Evolutionary conservation across 2,888 invertebrate genomes (phyloP).

Genomic region (Orthonychiurus folsomi): DNA sequence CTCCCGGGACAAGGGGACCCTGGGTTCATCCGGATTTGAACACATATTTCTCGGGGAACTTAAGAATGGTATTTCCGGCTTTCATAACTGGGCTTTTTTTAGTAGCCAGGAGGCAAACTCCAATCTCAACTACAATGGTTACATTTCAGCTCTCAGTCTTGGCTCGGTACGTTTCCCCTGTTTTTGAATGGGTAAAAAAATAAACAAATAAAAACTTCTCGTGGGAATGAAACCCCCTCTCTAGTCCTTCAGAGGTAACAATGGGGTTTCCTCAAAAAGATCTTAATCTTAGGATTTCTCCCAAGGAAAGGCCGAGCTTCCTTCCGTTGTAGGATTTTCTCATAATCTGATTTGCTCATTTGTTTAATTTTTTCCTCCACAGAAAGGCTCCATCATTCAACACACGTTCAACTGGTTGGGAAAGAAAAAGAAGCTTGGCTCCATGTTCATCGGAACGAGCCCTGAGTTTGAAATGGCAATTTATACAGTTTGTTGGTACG

Average conservation of each 20-base stretch:
- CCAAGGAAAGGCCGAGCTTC: neutral
- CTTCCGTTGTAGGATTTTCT: neutral
- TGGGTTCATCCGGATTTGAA: conserved; percentile 85
- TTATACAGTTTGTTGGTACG: conserved; percentile 75
- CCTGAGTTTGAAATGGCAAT: conserved; percentile 85
- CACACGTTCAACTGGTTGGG: conserved; percentile 61
- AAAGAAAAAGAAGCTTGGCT: conserved; percentile 64
- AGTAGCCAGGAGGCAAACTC: conserved; percentile 62
- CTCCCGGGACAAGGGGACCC: conserved; percentile 64
- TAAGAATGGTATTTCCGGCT: conserved; percentile 65
- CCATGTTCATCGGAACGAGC: conserved; percentile 73
- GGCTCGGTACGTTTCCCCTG: conserved; percentile 17
- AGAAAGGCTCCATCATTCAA: conserved; percentile 52
- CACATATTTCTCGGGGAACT: conserved; percentile 83
- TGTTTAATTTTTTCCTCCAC: conserved; percentile 18
- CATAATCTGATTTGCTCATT: neutral
- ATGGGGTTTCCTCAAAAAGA: neutral
- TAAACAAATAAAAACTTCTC: neutral
- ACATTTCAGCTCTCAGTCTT: conserved; percentile 51
- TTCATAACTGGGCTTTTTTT: conserved; percentile 88
- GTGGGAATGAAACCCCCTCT: conserved; percentile 10
- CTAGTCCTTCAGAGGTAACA: neutral
- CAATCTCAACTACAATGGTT: conserved; percentile 67
- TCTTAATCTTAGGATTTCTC: neutral
- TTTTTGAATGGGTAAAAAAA: neutral